phyloP scores from a whole-genome alignment of 2,888 invertebrate genomes.

The Cephus sareptanus region DNA sequence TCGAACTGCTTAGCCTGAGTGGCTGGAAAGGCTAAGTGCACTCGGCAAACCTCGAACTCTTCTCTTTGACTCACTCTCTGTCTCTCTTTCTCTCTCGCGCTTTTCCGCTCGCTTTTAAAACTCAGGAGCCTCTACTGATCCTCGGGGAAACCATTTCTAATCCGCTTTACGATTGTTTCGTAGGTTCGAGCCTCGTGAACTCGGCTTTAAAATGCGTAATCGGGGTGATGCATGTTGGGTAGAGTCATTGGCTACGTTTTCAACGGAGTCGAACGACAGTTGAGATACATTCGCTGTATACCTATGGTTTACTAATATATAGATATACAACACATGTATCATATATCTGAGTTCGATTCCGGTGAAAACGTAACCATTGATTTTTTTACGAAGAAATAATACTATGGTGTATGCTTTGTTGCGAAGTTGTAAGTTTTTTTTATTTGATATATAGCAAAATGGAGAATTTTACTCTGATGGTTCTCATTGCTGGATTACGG shows the following conservation, averaged over 20 bases:
- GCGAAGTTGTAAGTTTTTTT: not conserved
- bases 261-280: not conserved
- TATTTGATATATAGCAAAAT: not conserved
- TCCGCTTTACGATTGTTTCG: not conserved
- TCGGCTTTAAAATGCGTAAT: not conserved
- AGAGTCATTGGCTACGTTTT: not conserved
- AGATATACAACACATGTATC: not conserved
- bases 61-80: constrained; percentile 9
- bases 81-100: constrained; percentile 2
- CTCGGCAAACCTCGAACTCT: not conserved
- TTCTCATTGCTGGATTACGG: not conserved
- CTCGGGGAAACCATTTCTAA: not conserved
- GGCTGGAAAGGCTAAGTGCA: constrained; percentile 18
- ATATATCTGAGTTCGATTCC: not conserved
- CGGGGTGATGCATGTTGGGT: not conserved
- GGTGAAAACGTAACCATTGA: not conserved
- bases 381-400: not conserved
- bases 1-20: constrained; percentile 20
- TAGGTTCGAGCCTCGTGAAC: not conserved
- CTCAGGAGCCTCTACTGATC: not conserved
- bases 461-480: not conserved
- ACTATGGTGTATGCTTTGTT: not conserved
- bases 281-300: not conserved
- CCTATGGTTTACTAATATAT: not conserved
- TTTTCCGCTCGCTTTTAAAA: not conserved